These are phyloP conservation scores for Eciton burchellii DNA, from an alignment of 1,140 invertebrate species.

Conservation along the genomic window DNA sequence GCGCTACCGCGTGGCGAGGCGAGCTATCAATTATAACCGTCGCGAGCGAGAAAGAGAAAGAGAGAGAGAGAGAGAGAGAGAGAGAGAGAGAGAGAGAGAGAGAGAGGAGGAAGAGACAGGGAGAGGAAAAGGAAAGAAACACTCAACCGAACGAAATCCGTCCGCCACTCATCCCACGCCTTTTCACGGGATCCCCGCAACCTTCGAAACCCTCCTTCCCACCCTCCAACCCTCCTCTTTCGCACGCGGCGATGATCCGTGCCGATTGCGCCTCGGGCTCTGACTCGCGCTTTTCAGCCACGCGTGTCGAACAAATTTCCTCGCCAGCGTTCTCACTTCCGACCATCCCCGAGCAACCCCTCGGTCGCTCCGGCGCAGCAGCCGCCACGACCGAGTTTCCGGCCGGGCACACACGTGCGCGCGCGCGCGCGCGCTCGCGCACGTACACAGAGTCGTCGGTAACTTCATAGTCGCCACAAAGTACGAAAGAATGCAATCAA, in stretches of 20 bases:
- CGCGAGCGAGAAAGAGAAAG: slow-evolving; percentile 6
- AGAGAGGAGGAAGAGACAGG: not conserved
- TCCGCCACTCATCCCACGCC: slow-evolving; percentile 55
- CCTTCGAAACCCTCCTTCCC: slow-evolving; percentile 31
- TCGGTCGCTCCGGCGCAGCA: not conserved
- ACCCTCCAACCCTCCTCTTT: not conserved
- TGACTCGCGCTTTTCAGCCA: slow-evolving; percentile 25
- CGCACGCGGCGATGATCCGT: not conserved
- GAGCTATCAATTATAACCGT: slow-evolving; percentile 56
- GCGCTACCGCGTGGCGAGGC: slow-evolving; percentile 4
- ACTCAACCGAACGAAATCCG: slow-evolving; percentile 63
- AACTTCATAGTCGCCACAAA: slow-evolving; percentile 63
- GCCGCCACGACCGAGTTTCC: slow-evolving; percentile 35
- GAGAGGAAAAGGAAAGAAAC: slow-evolving; percentile 39
- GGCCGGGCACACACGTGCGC: too few species aligned
- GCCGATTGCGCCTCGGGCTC: slow-evolving; percentile 5
- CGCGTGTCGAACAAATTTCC: slow-evolving; percentile 62
- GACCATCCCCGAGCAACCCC: not conserved
- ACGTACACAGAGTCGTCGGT: too few species aligned
- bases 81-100: not conserved
- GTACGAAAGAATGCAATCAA: slow-evolving; percentile 70
- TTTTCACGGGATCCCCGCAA: slow-evolving; percentile 63
- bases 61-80: not conserved
- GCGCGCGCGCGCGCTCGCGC: too few species aligned
- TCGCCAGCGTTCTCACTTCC: slow-evolving; percentile 41